Evolutionary conservation across 2,888 invertebrate genomes (phyloP), one percentile per base, ranked within the genome.

Genomic region (Linnaemya vulpina): DNA sequence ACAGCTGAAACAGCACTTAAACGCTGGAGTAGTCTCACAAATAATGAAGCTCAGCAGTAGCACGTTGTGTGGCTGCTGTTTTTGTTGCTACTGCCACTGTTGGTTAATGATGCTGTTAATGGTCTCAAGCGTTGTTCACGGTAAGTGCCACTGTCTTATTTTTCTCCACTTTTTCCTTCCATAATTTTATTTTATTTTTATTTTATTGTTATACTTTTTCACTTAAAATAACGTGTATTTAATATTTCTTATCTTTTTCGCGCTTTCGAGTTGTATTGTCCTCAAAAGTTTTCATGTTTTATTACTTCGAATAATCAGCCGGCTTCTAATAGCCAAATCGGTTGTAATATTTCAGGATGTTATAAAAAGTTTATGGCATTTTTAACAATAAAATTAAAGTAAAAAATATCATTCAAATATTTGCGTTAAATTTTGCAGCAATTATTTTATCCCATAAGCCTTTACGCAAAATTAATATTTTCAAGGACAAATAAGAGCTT

Each of bases 61-160:
- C 79, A 84, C 80, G 79, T 80, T 82, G 86, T 87, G 87, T 87
- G 88, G 87, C 83, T 88, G 88, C 88, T 88, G 88, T 87, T 89
- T 87, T 86, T 89, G 89, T 87, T 87, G 88, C 87, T 88, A 87
- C 82, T 89, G 88, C 88, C 87, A 87, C 88, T 88, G 87, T 87
- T 90, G 90, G 89, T 88, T 90, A 87, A 89, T 88, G 88, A 86
- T 90, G 88, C 88, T 89, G 88, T 87, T 90, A 88, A 88, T 90
- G 87, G 89, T 89, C 87, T 88, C 89, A 86, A 89, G 88, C 88
- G 87, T 89, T 89, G 89, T 90, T 88, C 88, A 88, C 87, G 90
- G 90, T 90, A 88, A 90, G 90, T 89, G 87, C 60, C 25, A 65
- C n/a, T n/a, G n/a, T n/a, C n/a, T 40, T 55, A 75, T 43, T n/a